Evolutionary conservation across 2,797 vertebrate genomes (phyloP).

Genomic region (Trematomus bernacchii): DNA sequence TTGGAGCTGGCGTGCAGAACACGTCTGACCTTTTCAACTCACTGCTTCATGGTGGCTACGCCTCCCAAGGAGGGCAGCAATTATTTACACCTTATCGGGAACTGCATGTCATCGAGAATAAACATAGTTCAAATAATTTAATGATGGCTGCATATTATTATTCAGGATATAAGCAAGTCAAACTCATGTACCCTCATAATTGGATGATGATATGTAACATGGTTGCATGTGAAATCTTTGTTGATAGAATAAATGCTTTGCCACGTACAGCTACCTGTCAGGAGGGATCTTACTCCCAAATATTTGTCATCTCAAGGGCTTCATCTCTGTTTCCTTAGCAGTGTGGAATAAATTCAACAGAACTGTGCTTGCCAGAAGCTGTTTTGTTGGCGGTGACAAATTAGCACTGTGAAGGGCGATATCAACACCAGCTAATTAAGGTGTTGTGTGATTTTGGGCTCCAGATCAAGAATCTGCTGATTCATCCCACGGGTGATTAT

Average conservation of each 20-base stretch:
- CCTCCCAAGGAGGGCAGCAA: constrained; percentile 70
- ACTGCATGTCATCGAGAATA: constrained; percentile 47
- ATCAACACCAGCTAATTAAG: constrained; percentile 86
- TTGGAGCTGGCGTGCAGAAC: constrained; percentile 72
- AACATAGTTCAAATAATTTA: constrained; percentile 63
- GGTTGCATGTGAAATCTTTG: constrained; percentile 40
- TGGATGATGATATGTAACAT: constrained; percentile 40
- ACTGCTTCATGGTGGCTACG: constrained; percentile 67
- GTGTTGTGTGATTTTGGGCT: constrained; percentile 88
- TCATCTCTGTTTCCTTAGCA: constrained; percentile 50
- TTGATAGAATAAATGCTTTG: constrained; percentile 7
- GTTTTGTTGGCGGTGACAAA: constrained; percentile 74
- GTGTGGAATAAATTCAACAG: constrained; percentile 46
- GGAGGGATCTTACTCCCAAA: not conserved
- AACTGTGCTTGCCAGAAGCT: constrained; percentile 63
- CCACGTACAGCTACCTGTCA: constrained; percentile 16
- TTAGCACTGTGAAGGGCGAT: constrained; percentile 77
- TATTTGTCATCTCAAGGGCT: constrained; percentile 50
- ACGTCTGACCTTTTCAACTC: constrained; percentile 84
- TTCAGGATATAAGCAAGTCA: constrained; percentile 37
- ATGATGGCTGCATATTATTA: constrained; percentile 51
- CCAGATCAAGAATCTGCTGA: constrained; percentile 86
- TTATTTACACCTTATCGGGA: constrained; percentile 76
- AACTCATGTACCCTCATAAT: constrained; percentile 35
- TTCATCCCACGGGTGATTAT: constrained; percentile 88